Conservation (phyloP, 1,140 invertebrate genomes). For the Aradophagus sp. region DNA sequence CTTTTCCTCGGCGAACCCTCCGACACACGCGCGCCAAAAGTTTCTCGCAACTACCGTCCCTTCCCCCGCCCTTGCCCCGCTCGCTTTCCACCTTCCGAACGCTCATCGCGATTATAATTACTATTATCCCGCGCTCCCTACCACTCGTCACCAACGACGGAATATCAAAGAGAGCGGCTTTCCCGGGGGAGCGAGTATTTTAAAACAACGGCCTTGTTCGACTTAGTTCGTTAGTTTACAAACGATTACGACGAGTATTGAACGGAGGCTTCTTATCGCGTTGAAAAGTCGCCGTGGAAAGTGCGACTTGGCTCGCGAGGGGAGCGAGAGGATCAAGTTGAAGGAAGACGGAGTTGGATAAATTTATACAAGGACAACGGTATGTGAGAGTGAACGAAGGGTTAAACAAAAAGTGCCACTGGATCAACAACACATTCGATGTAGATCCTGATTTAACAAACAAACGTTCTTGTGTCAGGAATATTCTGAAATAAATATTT, state of each 20-base stretch:
- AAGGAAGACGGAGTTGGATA: too few species aligned
- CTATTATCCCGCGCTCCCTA: conserved; percentile 16
- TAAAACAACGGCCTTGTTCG: neutral
- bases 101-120: conserved; percentile 47
- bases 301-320: too few species aligned
- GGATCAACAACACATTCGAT: too few species aligned
- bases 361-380: too few species aligned
- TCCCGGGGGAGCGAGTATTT: neutral
- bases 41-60: conserved; percentile 48
- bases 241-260: neutral
- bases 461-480: too few species aligned
- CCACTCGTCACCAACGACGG: neutral
- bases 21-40: conserved; percentile 33
- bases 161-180: conserved; percentile 8
- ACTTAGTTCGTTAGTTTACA: conserved; percentile 5
- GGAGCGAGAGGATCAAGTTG: too few species aligned
- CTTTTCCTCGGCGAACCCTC: conserved; percentile 58
- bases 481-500: too few species aligned
- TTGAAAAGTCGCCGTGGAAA: too few species aligned
- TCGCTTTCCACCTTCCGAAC: conserved; percentile 12
- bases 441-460: too few species aligned
- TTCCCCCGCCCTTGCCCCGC: conserved; percentile 3
- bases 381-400: too few species aligned
- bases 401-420: too few species aligned
- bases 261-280: too few species aligned